These are phyloP conservation scores for Biston stratarius DNA, from an alignment of 2,888 invertebrate species.

Conservation along the genomic window DNA sequence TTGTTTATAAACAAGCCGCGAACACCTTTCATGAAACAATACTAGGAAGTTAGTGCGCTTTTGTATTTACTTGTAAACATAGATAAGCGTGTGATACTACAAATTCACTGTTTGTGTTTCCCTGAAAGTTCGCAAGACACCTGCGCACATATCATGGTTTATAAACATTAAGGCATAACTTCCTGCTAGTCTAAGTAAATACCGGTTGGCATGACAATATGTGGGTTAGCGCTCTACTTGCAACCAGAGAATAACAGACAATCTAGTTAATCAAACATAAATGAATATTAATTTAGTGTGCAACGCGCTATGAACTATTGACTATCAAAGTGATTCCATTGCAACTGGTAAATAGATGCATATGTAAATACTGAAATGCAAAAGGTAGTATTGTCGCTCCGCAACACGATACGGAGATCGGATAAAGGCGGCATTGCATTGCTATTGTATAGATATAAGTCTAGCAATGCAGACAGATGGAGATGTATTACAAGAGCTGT, in stretches of 20 bases:
- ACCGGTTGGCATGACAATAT: conserved; percentile 27
- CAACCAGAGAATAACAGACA: conserved; percentile 33
- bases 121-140: conserved; percentile 38
- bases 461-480: conserved; percentile 39
- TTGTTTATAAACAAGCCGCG: conserved; percentile 74
- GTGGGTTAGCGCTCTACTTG: conserved; percentile 33
- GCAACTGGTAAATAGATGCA: conserved; percentile 27
- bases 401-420: conserved; percentile 37
- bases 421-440: conserved; percentile 41
- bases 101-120: conserved; percentile 42
- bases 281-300: conserved; percentile 30
- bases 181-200: conserved; percentile 44
- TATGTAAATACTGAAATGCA: conserved; percentile 40
- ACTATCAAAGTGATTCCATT: conserved; percentile 36
- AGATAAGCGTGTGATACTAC: conserved; percentile 47
- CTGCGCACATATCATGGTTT: conserved; percentile 41
- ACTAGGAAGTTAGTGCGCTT: conserved; percentile 69
- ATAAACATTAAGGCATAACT: conserved; percentile 41
- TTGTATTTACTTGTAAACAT: conserved; percentile 55
- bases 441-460: conserved; percentile 36
- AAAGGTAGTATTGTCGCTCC: conserved; percentile 40
- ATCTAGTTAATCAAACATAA: conserved; percentile 31
- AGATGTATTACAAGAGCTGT: conserved; percentile 34
- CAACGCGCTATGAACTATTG: conserved; percentile 29
- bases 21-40: conserved; percentile 72